Conservation (phyloP, 2,113 vertebrate genomes). For the Pollimyrus isidori region DNA sequence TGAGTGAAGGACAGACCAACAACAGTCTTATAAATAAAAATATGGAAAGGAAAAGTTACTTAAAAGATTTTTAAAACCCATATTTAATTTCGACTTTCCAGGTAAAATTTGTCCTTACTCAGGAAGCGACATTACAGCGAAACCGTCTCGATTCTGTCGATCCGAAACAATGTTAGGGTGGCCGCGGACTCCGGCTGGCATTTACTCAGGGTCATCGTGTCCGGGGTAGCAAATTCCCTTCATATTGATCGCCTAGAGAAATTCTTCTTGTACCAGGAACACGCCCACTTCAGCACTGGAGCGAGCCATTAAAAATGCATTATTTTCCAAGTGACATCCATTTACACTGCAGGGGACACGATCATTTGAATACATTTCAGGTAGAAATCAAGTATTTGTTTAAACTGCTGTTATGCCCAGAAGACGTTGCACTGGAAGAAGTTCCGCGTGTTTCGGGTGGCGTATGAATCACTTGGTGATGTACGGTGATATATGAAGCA, state of each 20-base stretch:
- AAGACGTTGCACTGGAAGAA: not conserved
- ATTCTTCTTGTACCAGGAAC: slow-evolving; percentile 22
- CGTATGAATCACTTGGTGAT: not conserved
- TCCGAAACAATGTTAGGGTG: not conserved
- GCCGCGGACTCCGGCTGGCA: slow-evolving; percentile 20
- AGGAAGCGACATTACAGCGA: slow-evolving; percentile 1
- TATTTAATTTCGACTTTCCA: not conserved
- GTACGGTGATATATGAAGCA: not conserved
- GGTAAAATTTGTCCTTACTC: slow-evolving; percentile 7
- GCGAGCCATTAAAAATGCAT: slow-evolving; percentile 28
- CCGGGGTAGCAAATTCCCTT: slow-evolving; percentile 30
- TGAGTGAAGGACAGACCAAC: not conserved
- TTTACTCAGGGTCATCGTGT: slow-evolving; percentile 26
- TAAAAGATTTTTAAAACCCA: not conserved
- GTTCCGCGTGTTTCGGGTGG: not conserved
- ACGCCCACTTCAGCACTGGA: slow-evolving; percentile 22
- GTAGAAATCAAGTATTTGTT: slow-evolving; percentile 21
- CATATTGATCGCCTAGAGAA: slow-evolving; percentile 30
- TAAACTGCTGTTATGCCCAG: not conserved
- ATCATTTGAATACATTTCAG: slow-evolving; percentile 23
- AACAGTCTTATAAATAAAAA: not conserved
- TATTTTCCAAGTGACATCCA: slow-evolving; percentile 29
- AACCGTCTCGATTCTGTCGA: slow-evolving; percentile 8
- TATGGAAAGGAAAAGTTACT: not conserved
- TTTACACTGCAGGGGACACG: slow-evolving; percentile 22